phyloP scores from a whole-genome alignment of 1,140 invertebrate species.

The Lordiphosa mommai region DNA sequence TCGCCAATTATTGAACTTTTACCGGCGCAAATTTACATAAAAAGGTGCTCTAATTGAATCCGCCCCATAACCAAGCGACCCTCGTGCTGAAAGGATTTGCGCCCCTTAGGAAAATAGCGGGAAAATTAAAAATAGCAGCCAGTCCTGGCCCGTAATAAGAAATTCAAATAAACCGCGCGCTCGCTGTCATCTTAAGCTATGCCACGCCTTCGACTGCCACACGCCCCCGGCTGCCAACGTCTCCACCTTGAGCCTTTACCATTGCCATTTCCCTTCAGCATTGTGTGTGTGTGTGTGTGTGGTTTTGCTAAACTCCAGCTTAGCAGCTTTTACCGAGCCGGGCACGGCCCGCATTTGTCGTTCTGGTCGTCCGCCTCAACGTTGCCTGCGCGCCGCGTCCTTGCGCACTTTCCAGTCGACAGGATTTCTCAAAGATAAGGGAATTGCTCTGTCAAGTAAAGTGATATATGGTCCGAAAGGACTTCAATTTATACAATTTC shows the following conservation, averaged over 20 bases:
- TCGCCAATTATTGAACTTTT: slow-evolving; percentile 67
- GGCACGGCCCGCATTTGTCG: slow-evolving; percentile 60
- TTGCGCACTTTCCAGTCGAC: slow-evolving; percentile 78
- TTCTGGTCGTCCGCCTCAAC: slow-evolving; percentile 33
- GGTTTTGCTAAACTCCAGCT: slow-evolving; percentile 74
- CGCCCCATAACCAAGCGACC: slow-evolving; percentile 18
- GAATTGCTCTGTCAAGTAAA: slow-evolving; percentile 79
- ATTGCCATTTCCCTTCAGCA: slow-evolving; percentile 13
- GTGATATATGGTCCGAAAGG: slow-evolving; percentile 79
- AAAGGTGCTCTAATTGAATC: slow-evolving; percentile 73
- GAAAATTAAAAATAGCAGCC: slow-evolving; percentile 33
- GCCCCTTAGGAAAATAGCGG: slow-evolving; percentile 22
- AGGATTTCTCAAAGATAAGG: slow-evolving; percentile 80
- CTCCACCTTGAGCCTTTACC: not conserved
- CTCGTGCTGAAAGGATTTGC: slow-evolving; percentile 53
- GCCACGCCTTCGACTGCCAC: slow-evolving; percentile 56
- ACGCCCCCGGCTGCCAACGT: slow-evolving; percentile 33
- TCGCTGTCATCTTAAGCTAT: slow-evolving; percentile 77
- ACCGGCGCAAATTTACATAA: slow-evolving; percentile 60
- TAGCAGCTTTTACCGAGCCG: slow-evolving; percentile 54
- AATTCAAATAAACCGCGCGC: slow-evolving; percentile 76
- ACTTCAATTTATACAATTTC: slow-evolving; percentile 80
- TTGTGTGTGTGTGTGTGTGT: slow-evolving; percentile 18
- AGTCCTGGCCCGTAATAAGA: slow-evolving; percentile 56
- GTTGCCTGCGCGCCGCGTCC: slow-evolving; percentile 43